These are phyloP conservation scores for Sycophila texana DNA, from an alignment of 2,888 invertebrate species.

Conservation along the genomic window DNA sequence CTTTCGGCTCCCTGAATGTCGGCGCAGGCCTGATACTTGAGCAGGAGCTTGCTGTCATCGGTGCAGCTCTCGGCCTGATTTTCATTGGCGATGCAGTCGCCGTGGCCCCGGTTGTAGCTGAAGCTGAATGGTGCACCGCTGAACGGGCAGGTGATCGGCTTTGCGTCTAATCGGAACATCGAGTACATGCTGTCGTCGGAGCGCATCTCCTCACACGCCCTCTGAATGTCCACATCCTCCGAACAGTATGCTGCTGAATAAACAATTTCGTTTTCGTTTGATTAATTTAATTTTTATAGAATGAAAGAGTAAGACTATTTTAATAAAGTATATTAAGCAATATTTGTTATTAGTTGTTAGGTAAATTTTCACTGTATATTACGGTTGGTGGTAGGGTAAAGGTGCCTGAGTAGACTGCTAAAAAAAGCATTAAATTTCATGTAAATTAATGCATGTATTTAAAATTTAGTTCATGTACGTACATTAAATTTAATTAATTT, in stretches of 20 bases:
- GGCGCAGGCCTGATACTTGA: slow-evolving; percentile 90
- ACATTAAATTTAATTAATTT: no score
- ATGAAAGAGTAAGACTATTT: no score
- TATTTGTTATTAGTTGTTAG: no score
- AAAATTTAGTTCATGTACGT: no score
- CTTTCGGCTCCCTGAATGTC: slow-evolving; percentile 87
- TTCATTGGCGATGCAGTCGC: slow-evolving; percentile 85
- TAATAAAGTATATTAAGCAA: no score
- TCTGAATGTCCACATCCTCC: slow-evolving; percentile 23
- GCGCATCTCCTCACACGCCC: slow-evolving; percentile 65
- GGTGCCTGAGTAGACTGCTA: no score
- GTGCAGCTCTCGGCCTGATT: slow-evolving; percentile 91
- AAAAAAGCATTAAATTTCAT: no score
- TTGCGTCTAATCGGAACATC: slow-evolving; percentile 83
- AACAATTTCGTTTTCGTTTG: no score
- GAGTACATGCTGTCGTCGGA: slow-evolving; percentile 86
- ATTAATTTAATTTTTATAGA: no score
- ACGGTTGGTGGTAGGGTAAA: no score
- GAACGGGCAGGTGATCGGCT: slow-evolving; percentile 88
- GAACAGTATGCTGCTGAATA: slow-evolving; percentile 33
- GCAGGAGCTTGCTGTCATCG: slow-evolving; percentile 86
- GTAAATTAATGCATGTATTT: no score
- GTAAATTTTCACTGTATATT: no score
- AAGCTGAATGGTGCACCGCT: slow-evolving; percentile 88
- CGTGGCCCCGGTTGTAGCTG: slow-evolving; percentile 85